Evolutionary conservation across 2,888 invertebrate species (phyloP).

Genomic region (Calliopum simillimum): DNA sequence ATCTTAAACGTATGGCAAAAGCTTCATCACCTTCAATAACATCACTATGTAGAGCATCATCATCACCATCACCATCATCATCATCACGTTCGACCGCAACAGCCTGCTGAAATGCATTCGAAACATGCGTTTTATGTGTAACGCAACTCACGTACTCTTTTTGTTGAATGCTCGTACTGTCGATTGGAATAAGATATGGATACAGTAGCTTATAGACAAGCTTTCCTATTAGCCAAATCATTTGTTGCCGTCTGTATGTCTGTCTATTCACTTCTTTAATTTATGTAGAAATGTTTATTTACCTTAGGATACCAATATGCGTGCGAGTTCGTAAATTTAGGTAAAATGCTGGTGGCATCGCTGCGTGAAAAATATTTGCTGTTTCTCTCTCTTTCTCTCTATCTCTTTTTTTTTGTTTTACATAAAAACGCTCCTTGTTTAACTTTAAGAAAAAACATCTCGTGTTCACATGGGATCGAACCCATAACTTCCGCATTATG

Average conservation of each 20-base stretch:
- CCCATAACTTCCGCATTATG: not conserved
- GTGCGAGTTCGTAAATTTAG: not conserved
- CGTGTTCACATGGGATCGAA: not conserved
- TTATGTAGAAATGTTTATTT: slow-evolving; percentile 1
- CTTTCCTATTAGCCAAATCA: slow-evolving; percentile 27
- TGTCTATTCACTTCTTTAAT: not conserved
- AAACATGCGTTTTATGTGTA: slow-evolving; percentile 3
- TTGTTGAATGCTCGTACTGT: not conserved
- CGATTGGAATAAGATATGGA: slow-evolving; percentile 6
- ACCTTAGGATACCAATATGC: not conserved
- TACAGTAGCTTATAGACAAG: slow-evolving; percentile 17
- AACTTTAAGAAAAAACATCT: not conserved
- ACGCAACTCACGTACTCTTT: not conserved
- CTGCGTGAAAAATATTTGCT: slow-evolving; percentile 12
- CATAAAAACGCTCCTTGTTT: not conserved
- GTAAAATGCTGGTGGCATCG: slow-evolving; percentile 18
- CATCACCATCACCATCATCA: too few relatives aligned
- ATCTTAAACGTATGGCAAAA: slow-evolving; percentile 12
- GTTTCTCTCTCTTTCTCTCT: not conserved
- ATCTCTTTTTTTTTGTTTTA: not conserved
- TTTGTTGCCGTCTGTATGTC: slow-evolving; percentile 8
- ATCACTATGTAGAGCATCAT: too few relatives aligned
- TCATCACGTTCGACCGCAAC: too few relatives aligned
- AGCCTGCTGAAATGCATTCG: not conserved
- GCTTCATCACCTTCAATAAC: slow-evolving; percentile 9